Conservation (phyloP, 1,140 invertebrate species). For the Cotesia typhae region DNA sequence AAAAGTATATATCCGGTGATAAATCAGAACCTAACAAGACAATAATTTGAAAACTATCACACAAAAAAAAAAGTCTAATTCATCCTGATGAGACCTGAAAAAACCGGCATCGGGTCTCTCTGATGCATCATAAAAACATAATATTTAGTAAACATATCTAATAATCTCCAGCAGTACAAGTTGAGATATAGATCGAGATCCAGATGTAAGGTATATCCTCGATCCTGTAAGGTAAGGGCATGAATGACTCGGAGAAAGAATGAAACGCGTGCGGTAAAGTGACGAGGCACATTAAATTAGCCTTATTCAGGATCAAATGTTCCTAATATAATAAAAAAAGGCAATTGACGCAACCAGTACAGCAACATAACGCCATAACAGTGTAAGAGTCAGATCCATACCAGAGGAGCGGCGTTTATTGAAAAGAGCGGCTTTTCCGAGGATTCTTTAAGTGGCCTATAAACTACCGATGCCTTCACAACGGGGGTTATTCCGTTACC, state of each 20-base stretch:
- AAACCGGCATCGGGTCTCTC: not conserved
- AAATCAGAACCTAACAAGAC: conserved; percentile 59
- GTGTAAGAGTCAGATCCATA: no score
- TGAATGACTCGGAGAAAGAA: not conserved
- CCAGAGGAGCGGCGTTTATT: not conserved
- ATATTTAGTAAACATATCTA: not conserved
- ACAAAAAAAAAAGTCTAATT: conserved; percentile 60
- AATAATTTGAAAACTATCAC: conserved; percentile 54
- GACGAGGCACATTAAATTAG: no score
- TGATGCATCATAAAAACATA: not conserved
- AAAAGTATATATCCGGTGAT: conserved; percentile 52
- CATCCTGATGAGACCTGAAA: conserved; percentile 25
- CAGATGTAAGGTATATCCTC: conserved; percentile 49
- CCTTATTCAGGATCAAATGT: no score
- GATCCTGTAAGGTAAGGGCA: conserved; percentile 46
- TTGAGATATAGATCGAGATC: not conserved
- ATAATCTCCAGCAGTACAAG: no score
- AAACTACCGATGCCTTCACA: conserved; percentile 36
- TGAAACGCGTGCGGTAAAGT: conserved; percentile 6
- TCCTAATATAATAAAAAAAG: no score
- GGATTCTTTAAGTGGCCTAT: conserved; percentile 41
- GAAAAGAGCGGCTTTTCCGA: conserved; percentile 29
- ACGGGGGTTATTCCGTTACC: conserved; percentile 29
- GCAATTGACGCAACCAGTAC: not conserved
- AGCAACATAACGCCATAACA: not conserved